These are phyloP conservation scores for Acholoe squamosa DNA, from an alignment of 2,888 invertebrate genomes.

Conservation along the genomic window DNA sequence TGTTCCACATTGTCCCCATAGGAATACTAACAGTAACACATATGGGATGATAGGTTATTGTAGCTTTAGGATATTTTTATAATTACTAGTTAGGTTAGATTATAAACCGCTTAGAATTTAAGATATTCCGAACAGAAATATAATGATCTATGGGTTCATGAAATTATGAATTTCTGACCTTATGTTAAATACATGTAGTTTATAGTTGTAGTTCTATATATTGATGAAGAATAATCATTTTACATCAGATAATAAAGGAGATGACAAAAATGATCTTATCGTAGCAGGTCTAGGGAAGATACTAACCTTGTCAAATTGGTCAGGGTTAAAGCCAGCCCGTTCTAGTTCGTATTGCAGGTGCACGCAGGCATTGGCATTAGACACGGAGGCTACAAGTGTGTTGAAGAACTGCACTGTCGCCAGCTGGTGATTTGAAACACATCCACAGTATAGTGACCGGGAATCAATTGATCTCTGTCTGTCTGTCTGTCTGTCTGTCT, in stretches of 20 bases:
- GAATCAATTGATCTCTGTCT: background rate
- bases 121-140: no score
- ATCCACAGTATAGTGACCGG: background rate
- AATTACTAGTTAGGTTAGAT: no score
- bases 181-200: no score
- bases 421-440: conserved; percentile 82
- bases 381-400: conserved; percentile 91
- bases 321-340: conserved; percentile 81
- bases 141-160: no score
- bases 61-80: no score
- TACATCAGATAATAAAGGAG: no score
- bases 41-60: no score
- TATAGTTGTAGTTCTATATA: no score
- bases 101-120: no score
- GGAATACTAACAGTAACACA: background rate
- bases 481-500: conserved; percentile 27
- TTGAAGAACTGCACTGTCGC: conserved; percentile 93
- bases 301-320: conserved; percentile 75
- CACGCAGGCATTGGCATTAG: conserved; percentile 83
- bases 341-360: conserved; percentile 82
- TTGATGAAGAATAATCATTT: no score
- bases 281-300: background rate
- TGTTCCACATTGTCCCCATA: conserved; percentile 48
- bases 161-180: background rate
- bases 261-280: no score